Evolutionary conservation across 2,888 invertebrate species (phyloP).

Genomic region (Xylota segnis): DNA sequence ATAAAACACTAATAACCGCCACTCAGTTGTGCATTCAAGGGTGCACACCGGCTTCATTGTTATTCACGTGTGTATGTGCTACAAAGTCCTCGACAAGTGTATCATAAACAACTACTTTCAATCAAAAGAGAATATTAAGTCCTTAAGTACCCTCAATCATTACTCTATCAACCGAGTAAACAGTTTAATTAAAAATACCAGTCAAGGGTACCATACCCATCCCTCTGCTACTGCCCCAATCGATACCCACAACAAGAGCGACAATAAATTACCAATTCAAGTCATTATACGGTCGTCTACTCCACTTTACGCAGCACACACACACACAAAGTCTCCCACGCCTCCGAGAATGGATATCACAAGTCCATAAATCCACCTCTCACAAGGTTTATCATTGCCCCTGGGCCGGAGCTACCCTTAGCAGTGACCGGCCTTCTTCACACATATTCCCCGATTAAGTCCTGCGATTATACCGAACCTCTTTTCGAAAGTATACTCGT

Average conservation of each 20-base stretch:
- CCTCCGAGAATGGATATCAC: slow-evolving; percentile 36
- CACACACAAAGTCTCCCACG: background rate
- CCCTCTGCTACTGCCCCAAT: background rate
- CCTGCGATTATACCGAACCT: slow-evolving; percentile 38
- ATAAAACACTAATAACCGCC: background rate
- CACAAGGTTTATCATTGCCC: slow-evolving; percentile 28
- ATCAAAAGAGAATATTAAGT: slow-evolving; percentile 36
- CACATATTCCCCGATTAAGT: slow-evolving; percentile 37
- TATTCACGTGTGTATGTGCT: background rate
- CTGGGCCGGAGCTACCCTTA: background rate
- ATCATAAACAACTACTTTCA: slow-evolving; percentile 26
- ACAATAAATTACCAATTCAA: slow-evolving; percentile 61
- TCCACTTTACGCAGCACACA: slow-evolving; percentile 13
- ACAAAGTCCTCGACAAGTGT: background rate
- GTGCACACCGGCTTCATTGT: background rate
- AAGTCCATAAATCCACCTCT: slow-evolving; percentile 41
- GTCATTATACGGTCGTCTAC: slow-evolving; percentile 58
- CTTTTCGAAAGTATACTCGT: background rate
- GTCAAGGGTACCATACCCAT: slow-evolving; percentile 4
- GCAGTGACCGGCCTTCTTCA: background rate
- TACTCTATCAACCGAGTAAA: slow-evolving; percentile 23
- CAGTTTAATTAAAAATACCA: slow-evolving; percentile 50
- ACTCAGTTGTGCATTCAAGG: background rate
- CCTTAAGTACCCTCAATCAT: slow-evolving; percentile 37
- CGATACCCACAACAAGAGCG: slow-evolving; percentile 15